Base-by-base conservation (phyloP, 2,113 vertebrate genomes). In the Erythrocercus mccallii region DNA sequence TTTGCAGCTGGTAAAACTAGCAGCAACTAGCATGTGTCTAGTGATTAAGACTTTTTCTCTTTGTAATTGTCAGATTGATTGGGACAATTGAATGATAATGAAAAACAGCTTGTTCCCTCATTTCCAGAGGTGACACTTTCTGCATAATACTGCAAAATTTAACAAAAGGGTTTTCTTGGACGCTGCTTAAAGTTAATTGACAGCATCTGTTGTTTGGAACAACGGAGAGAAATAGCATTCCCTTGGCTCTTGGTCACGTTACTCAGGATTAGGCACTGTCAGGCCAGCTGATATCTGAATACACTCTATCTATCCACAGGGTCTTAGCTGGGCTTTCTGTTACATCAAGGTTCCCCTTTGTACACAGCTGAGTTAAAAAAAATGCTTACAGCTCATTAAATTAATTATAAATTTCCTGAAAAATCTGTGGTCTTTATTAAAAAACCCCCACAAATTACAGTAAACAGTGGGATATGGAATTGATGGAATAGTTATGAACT, bases 201-300 rank as follows among this genome's bases (percentile, higher is more conserved):
- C 98, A 99, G 98, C 98, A 99, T 99, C 98, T 99, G 98, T 98
- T 98, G 98, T 98, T 98, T 98, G 98, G 97, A 98, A 98, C 97
- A 98, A 98, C 94, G 79, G 86, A 97, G 96, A 85, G 86, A 94
- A 97, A 97, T 96, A 97, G 85, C 94, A 96, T 96, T 97, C 96
- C 97, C 91, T 89, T 90, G 97, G 96, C 98, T 97, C 98, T 97
- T 96, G 96, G 97, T 97, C 97, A 95, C 82, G 96, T 98, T 97
- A 97, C 98, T 98, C 97, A 97, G 98, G 96, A 98, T 98, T 97
- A 97, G 97, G 97, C 97, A 97, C 97, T 97, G 97, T 97, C 96
- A 95, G 6, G n/a, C 88, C 94, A 97, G 95, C 95, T 97, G 94
- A 96, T 96, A 97, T 94, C 94, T 96, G 92, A 96, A 96, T 96